Conservation (phyloP, 2,113 vertebrate species). For the Struthidea cinerea region DNA sequence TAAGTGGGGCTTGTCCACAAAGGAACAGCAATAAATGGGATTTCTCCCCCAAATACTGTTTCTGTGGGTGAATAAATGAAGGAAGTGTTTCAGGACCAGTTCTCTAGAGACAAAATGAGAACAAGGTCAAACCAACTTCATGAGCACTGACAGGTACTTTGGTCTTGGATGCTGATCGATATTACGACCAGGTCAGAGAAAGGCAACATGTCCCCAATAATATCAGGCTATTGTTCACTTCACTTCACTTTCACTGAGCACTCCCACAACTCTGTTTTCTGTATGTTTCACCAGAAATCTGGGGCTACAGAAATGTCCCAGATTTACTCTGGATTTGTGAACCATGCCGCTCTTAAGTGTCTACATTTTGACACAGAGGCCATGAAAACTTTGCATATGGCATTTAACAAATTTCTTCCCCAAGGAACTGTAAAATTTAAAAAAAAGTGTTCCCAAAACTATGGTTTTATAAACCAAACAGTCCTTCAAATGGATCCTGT, state of each 20-base stretch:
- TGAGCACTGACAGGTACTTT: neutral
- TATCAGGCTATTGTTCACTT: neutral
- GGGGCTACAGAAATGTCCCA: neutral
- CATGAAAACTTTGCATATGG: neutral
- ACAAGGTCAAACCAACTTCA: neutral
- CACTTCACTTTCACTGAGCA: neutral
- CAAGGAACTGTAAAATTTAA: neutral
- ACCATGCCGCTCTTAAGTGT: neutral
- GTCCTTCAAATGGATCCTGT: neutral
- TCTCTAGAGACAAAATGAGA: neutral
- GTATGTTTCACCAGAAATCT: neutral
- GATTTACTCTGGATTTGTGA: neutral
- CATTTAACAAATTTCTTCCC: neutral
- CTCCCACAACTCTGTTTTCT: neutral
- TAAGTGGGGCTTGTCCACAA: neutral
- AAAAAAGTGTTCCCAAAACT: neutral
- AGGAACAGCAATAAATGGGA: neutral
- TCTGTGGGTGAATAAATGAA: neutral
- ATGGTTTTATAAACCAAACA: too few relatives aligned
- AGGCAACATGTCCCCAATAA: rapidly evolving
- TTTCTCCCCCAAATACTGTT: neutral
- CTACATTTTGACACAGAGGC: neutral
- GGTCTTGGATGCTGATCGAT: neutral
- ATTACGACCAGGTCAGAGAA: neutral
- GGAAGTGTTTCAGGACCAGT: neutral